Conservation (phyloP, 2,888 invertebrate species). For the Drosophila prolongata region DNA sequence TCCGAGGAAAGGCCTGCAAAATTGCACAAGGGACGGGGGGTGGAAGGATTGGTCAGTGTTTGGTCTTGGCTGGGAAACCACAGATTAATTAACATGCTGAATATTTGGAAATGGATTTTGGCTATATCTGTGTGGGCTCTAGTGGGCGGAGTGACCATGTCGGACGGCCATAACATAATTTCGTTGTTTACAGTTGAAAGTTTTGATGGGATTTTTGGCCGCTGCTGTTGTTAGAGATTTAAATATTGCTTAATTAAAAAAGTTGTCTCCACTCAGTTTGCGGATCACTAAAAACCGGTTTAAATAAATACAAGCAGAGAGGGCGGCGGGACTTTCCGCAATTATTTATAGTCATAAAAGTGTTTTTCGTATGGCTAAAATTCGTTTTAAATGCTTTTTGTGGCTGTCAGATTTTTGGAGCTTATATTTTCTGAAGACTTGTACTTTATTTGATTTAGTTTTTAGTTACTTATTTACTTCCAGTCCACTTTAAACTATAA, state of each 20-base stretch:
- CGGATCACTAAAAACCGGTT: constrained; percentile 11
- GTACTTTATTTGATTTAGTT: too few species aligned
- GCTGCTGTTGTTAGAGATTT: constrained; percentile 33
- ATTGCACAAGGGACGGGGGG: not conserved
- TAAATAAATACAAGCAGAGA: constrained; percentile 4
- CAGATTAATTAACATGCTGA: constrained; percentile 76
- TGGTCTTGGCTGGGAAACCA: constrained; percentile 30
- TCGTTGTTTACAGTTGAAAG: constrained; percentile 62
- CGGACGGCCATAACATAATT: constrained; percentile 51
- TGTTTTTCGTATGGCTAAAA: not conserved
- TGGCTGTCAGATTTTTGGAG: too few species aligned
- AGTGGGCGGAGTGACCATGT: constrained; percentile 4
- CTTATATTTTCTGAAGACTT: too few species aligned
- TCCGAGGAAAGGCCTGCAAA: constrained; percentile 92
- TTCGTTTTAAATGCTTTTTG: not conserved
- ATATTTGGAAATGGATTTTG: constrained; percentile 68
- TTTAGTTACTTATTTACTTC: too few species aligned
- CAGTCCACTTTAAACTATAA: too few species aligned
- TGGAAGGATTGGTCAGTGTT: constrained; percentile 7
- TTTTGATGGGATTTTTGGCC: constrained; percentile 48
- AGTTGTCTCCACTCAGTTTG: constrained; percentile 46
- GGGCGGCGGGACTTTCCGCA: constrained; percentile 1
- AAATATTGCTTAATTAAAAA: constrained; percentile 74
- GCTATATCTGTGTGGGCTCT: constrained; percentile 26
- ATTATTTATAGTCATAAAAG: constrained; percentile 13